A percentile compares a stretch with the other conserved stretches of the same genome.
Conservation (phyloP, 2,113 vertebrate genomes). For the Eurystomus gularis region DNA sequence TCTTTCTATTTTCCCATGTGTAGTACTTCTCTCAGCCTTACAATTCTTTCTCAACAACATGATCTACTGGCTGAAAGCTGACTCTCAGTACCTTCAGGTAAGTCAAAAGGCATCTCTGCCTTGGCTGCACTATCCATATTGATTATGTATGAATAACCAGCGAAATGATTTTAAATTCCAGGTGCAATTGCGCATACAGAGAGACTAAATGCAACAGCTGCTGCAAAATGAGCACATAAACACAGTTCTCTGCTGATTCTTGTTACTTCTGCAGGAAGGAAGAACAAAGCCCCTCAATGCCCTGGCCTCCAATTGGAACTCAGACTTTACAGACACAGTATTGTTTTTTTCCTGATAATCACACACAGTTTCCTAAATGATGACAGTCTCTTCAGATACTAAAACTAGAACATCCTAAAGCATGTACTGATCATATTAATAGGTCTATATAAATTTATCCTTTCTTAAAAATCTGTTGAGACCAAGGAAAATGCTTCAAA, state of each 20-base stretch:
- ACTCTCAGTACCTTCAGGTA: not conserved
- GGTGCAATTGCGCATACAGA: not conserved
- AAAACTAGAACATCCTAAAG: not conserved
- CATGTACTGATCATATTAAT: not conserved
- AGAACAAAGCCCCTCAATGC: not conserved
- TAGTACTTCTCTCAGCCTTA: not conserved
- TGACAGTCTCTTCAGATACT: not conserved
- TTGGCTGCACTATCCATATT: not conserved
- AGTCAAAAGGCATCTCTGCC: not conserved
- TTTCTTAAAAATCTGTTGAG: not conserved
- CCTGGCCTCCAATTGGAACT: accelerated
- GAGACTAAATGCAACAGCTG: not conserved
- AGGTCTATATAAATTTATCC: not conserved
- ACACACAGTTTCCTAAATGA: not conserved
- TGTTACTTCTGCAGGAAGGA: not conserved
- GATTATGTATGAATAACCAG: not conserved
- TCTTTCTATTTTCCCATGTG: not conserved
- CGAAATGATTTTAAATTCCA: not conserved
- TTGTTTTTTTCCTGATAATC: not conserved
- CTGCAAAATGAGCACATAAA: not conserved
- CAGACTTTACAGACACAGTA: not conserved
- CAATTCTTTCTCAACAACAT: not conserved
- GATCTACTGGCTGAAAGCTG: not conserved
- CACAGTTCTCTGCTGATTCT: not conserved
- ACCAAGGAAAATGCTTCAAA: not conserved